Percentiles rank a stretch among this genome's conserved stretches.
Evolutionary conservation across 2,113 vertebrate species (phyloP).

Genomic region (Zonotrichia leucophrys): DNA sequence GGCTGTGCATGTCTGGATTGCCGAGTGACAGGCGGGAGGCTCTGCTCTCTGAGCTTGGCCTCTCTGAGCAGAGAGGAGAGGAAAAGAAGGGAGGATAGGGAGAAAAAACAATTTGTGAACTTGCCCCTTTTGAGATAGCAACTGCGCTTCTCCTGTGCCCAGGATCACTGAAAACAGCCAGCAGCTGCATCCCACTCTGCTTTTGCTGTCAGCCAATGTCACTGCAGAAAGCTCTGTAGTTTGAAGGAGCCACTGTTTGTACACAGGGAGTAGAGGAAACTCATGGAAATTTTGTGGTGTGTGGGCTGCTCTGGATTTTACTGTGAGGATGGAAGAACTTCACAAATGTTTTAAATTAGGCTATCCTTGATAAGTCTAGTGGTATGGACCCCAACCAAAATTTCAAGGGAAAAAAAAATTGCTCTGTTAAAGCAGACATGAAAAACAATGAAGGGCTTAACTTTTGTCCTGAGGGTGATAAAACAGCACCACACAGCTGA

Average conservation of each 20-base stretch:
- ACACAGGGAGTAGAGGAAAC: background rate
- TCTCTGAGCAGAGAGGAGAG: background rate
- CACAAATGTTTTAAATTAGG: constrained; percentile 49
- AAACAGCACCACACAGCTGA: constrained; percentile 64
- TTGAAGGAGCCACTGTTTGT: background rate
- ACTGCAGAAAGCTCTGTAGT: background rate
- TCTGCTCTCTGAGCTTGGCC: background rate
- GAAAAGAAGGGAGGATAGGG: background rate
- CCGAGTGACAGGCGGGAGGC: background rate
- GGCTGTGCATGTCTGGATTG: background rate
- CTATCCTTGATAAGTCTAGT: constrained; percentile 22
- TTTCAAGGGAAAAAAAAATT: constrained; percentile 13
- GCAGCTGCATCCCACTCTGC: background rate
- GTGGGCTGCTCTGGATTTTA: constrained; percentile 2
- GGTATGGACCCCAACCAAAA: constrained; percentile 35
- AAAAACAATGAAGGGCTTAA: constrained; percentile 59
- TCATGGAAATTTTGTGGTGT: background rate
- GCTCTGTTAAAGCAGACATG: constrained; percentile 40
- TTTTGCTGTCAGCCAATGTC: background rate
- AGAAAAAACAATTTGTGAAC: constrained; percentile 19
- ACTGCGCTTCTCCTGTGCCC: background rate
- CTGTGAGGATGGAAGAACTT: background rate
- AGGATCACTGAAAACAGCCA: background rate
- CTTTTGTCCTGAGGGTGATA: constrained; percentile 69
- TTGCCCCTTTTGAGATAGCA: constrained; percentile 16